Evolutionary conservation across 2,888 invertebrate species (phyloP).

Genomic region (Dryadula phaetusa): DNA sequence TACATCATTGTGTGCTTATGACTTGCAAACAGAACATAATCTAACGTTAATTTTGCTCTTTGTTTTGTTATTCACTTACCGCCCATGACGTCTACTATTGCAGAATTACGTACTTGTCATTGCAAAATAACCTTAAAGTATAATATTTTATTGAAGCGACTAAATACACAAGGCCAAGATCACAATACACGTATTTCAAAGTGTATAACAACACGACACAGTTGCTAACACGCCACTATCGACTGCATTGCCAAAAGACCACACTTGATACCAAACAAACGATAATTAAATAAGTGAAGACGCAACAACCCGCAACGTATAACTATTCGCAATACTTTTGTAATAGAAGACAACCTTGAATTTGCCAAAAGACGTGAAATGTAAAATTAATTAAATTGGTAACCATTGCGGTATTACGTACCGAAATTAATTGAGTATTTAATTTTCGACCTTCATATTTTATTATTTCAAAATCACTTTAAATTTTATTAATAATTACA

Average conservation of each 20-base stretch:
- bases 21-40: constrained; percentile 33
- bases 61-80: constrained; percentile 63
- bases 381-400: constrained; percentile 36
- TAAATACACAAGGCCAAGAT: constrained; percentile 62
- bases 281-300: constrained; percentile 72
- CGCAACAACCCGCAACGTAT: constrained; percentile 58
- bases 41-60: constrained; percentile 29
- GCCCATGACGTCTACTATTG: constrained; percentile 65
- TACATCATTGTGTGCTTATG: constrained; percentile 26
- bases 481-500: constrained; percentile 29
- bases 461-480: constrained; percentile 17
- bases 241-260: constrained; percentile 56
- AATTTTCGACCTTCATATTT: constrained; percentile 28
- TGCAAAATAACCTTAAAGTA: constrained; percentile 54
- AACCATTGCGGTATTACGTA: constrained; percentile 41
- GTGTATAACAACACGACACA: constrained; percentile 43
- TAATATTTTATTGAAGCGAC: constrained; percentile 57
- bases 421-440: constrained; percentile 41
- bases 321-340: constrained; percentile 64
- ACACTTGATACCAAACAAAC: constrained; percentile 58
- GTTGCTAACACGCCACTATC: constrained; percentile 38
- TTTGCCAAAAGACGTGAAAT: constrained; percentile 61
- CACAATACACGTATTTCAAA: constrained; percentile 55
- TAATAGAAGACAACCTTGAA: constrained; percentile 74
- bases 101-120: constrained; percentile 60